Base-by-base conservation (phyloP, 30 jellyfish, hydroid and myxozoan species). In the Pelagia noctiluca region DNA sequence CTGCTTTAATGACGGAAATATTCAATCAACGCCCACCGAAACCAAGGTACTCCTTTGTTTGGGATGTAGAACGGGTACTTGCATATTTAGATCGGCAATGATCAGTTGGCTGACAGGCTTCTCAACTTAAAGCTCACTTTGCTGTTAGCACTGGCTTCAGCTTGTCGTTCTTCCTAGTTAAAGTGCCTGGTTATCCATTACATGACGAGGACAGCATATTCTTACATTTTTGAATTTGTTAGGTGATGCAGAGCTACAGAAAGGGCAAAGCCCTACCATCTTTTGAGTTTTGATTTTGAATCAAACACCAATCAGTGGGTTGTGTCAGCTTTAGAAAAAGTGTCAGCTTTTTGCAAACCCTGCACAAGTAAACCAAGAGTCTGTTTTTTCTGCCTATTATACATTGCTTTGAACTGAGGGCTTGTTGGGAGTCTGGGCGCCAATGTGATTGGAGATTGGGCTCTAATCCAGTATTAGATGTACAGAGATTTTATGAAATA, bases 401-500 rank as follows among this genome's bases (percentile, higher is more conserved):
- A 42, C 57, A 42, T 42, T 42, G 57, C 57, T 42, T 42, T 42
- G 57, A 42, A 42, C 57, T 5, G 57, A 42, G 57, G 57, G 16
- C n/a, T 42, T 5, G 57, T 42, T 42, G 57, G 57, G 57, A 42
- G 57, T 42, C 57, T 42, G 57, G 57, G 57, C 57, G 8, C 8
- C 57, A 42, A 42, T 42, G 57, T 42, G 57, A 42, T 42, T 42
- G 57, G 57, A 42, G 8, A 42, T 42, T 42, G 57, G 57, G 57
- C 57, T 42, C 57, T 42, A 42, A 42, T 42, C 57, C 16, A 42
- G 57, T 42, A 42, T 42, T 42, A 42, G 57, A 42, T 42, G 12
- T 42, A 42, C 57, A 16, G 57, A 42, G 57, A 42, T 5, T 42
- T 42, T 42, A 42, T 42, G 57, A 42, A 42, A 42, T 42, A 42